Percentiles rank a stretch among this genome's conserved stretches.
These are phyloP conservation scores for Synanthedon vespiformis DNA, from an alignment of 2,888 invertebrate species.

Conservation along the genomic window DNA sequence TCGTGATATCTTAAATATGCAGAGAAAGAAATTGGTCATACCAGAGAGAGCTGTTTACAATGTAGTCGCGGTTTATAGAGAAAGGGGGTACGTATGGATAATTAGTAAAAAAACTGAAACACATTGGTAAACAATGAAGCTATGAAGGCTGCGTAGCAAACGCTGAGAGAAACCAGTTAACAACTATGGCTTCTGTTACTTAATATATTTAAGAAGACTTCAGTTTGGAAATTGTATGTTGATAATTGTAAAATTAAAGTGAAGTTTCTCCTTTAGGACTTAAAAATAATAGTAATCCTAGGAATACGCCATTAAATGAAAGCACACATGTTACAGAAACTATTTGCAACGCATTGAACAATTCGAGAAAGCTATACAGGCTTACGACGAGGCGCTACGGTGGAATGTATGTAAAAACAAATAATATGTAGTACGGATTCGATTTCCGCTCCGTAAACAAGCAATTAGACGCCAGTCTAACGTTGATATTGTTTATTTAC, in stretches of 20 bases:
- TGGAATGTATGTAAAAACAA: slow-evolving; percentile 49
- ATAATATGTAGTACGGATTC: slow-evolving; percentile 10
- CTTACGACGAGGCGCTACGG: slow-evolving; percentile 55
- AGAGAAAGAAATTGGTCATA: slow-evolving; percentile 20
- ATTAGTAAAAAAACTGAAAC: too few relatives aligned
- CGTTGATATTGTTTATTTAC: not conserved
- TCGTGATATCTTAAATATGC: slow-evolving; percentile 6
- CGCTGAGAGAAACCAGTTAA: too few relatives aligned
- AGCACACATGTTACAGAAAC: slow-evolving; percentile 32
- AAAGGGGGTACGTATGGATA: slow-evolving; percentile 40
- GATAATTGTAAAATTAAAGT: too few relatives aligned
- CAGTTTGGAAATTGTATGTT: too few relatives aligned
- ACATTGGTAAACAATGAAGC: too few relatives aligned
- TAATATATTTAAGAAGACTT: too few relatives aligned
- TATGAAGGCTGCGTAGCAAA: too few relatives aligned
- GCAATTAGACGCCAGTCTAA: slow-evolving; percentile 20
- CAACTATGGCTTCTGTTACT: too few relatives aligned
- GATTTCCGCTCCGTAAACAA: slow-evolving; percentile 27
- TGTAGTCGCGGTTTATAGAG: slow-evolving; percentile 47
- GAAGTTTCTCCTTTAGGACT: too few relatives aligned
- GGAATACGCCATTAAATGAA: slow-evolving; percentile 7
- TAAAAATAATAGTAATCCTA: too few relatives aligned
- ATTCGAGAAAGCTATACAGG: slow-evolving; percentile 55
- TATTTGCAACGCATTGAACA: slow-evolving; percentile 56
- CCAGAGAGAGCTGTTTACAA: slow-evolving; percentile 49